These are phyloP conservation scores for Clamator glandarius DNA, from an alignment of 2,797 vertebrate species.

Conservation along the genomic window DNA sequence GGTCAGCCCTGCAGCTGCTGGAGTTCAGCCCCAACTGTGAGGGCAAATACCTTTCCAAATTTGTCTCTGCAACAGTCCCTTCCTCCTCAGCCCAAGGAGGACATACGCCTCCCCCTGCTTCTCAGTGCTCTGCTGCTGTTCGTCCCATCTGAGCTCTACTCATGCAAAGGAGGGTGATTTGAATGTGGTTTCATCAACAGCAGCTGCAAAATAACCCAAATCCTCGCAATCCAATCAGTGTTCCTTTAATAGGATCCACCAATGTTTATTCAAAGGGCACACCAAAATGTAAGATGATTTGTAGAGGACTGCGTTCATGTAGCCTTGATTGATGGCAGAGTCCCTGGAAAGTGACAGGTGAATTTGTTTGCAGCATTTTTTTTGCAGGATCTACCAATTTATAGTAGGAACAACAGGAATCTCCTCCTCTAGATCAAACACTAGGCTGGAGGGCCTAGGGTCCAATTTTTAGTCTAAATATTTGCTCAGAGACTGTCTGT, in stretches of 20 bases:
- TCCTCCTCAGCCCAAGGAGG: background rate
- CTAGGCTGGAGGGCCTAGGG: constrained; percentile 26
- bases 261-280: constrained; percentile 64
- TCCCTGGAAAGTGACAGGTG: constrained; percentile 39
- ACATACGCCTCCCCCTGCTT: background rate
- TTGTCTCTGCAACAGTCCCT: background rate
- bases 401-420: constrained; percentile 13
- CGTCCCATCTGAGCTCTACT: background rate
- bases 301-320: background rate
- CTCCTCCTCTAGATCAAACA: constrained; percentile 61
- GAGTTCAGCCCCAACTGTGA: background rate
- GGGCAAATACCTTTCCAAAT: background rate
- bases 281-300: constrained; percentile 63
- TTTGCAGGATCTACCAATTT: constrained; percentile 45
- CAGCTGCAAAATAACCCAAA: constrained; percentile 69
- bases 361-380: constrained; percentile 24
- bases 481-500: constrained; percentile 53
- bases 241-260: constrained; percentile 47
- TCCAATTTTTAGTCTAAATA: constrained; percentile 54
- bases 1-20: constrained; percentile 74
- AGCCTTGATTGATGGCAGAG: constrained; percentile 59
- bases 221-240: constrained; percentile 63
- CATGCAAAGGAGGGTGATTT: background rate
- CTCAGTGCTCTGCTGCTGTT: background rate
- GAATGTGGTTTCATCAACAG: constrained; percentile 24